Evolutionary conservation across 2,888 invertebrate genomes (phyloP).

Genomic region (Stomorhina lunata): DNA sequence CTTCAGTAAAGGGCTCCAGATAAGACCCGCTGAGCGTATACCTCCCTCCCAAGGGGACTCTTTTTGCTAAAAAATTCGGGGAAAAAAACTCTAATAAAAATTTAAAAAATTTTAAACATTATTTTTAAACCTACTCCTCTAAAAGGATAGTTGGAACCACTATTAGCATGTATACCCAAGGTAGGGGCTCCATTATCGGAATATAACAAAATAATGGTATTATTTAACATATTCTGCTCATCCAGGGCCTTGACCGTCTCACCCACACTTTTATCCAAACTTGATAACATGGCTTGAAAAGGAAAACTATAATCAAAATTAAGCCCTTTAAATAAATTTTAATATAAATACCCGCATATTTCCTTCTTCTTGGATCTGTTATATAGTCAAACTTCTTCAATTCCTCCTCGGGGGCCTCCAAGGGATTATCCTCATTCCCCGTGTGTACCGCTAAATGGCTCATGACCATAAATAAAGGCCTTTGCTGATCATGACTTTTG

Average conservation of each 20-base stretch:
- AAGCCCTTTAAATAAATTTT: not conserved
- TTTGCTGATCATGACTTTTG: conserved; percentile 81
- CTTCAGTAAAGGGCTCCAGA: conserved; percentile 85
- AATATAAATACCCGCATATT: conserved; percentile 83
- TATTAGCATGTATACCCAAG: conserved; percentile 86
- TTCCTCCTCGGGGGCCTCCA: conserved; percentile 88
- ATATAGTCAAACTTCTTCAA: conserved; percentile 86
- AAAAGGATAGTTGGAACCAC: conserved; percentile 89
- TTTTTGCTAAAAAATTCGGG: conserved; percentile 84
- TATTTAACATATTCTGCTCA: conserved; percentile 86
- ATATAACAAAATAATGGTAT: conserved; percentile 91
- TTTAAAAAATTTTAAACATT: not conserved
- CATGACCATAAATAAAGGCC: conserved; percentile 89
- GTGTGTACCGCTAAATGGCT: conserved; percentile 91
- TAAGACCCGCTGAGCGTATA: conserved; percentile 87
- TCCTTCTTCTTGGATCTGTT: conserved; percentile 83
- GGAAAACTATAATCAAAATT: not conserved
- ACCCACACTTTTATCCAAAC: conserved; percentile 92
- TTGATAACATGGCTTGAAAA: conserved; percentile 88
- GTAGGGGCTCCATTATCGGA: conserved; percentile 95
- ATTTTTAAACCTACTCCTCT: conserved; percentile 83
- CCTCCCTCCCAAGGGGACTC: conserved; percentile 92
- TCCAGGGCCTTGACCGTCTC: conserved; percentile 86
- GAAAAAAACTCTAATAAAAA: not conserved
- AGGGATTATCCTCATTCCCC: conserved; percentile 84